A percentile compares a stretch with the other conserved stretches of the same genome.
These are phyloP conservation scores for Xiphophorus couchianus DNA, from an alignment of 2,113 vertebrate species.

Conservation along the genomic window DNA sequence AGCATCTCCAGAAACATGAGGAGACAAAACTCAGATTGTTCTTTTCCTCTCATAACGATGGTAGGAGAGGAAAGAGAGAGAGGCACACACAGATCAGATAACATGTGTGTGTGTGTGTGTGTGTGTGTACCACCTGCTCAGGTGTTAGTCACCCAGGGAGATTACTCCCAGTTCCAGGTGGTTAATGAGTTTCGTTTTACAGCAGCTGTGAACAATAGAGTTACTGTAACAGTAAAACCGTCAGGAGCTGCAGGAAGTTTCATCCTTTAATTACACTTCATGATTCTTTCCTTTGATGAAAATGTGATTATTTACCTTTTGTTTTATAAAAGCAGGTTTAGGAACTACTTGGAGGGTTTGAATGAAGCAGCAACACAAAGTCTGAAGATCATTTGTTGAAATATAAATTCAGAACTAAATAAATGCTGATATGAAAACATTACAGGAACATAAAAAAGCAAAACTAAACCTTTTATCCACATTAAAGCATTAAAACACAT, in stretches of 20 bases:
- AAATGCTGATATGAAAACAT: no score
- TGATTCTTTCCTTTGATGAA: background rate
- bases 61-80: background rate
- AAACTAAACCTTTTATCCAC: no score
- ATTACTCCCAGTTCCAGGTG: conserved; percentile 9
- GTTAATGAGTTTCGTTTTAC: conserved; percentile 49
- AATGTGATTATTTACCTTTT: no score
- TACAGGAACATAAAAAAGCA: no score
- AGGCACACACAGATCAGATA: conserved; percentile 40
- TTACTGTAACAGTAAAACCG: background rate
- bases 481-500: no score
- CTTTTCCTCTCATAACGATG: background rate
- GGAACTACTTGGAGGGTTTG: background rate
- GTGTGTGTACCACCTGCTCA: conserved; percentile 52
- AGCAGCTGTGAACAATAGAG: conserved; percentile 22
- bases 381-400: background rate
- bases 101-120: conserved; percentile 14
- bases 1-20: no score
- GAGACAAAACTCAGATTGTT: no score
- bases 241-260: background rate
- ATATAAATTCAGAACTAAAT: no score
- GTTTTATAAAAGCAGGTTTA: no score
- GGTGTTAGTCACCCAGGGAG: conserved; percentile 47
- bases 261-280: background rate
- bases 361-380: background rate